A percentile compares a stretch with the other conserved stretches of the same genome.
phyloP scores from a whole-genome alignment of 2,113 vertebrate genomes.

The Proteles cristata region DNA sequence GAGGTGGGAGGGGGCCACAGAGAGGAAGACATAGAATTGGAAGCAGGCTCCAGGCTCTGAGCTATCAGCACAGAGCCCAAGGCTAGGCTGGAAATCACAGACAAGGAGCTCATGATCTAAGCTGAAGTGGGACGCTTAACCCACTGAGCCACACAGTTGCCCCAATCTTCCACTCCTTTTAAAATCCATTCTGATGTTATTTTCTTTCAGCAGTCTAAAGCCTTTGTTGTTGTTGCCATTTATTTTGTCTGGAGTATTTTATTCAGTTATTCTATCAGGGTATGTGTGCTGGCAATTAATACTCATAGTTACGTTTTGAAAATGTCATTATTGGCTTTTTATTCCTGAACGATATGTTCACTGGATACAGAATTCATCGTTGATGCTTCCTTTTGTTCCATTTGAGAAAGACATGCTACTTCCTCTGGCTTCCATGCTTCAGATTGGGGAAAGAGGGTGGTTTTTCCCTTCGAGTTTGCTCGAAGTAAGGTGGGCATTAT shows the following conservation, averaged over 20 bases:
- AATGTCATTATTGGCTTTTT: background rate
- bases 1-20: too few species aligned
- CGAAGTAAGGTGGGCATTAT: background rate
- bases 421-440: background rate
- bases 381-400: background rate
- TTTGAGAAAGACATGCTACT: background rate
- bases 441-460: fast-evolving
- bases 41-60: too few species aligned
- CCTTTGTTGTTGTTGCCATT: background rate
- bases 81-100: too few species aligned
- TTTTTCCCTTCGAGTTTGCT: background rate
- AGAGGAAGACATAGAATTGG: too few species aligned
- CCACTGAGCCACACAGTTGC: too few species aligned
- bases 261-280: background rate
- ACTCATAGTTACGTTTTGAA: background rate
- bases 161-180: too few species aligned
- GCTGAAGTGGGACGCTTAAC: too few species aligned
- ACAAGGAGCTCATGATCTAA: too few species aligned
- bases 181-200: background rate
- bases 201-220: background rate
- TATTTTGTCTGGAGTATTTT: background rate
- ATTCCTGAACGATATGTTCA: background rate
- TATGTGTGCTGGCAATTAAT: background rate
- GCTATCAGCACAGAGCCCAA: too few species aligned
- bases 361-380: background rate